Percentiles rank a stretch among this genome's conserved stretches.
Conservation (phyloP, 2,113 vertebrate genomes). For the Thinocorus orbignyianus region DNA sequence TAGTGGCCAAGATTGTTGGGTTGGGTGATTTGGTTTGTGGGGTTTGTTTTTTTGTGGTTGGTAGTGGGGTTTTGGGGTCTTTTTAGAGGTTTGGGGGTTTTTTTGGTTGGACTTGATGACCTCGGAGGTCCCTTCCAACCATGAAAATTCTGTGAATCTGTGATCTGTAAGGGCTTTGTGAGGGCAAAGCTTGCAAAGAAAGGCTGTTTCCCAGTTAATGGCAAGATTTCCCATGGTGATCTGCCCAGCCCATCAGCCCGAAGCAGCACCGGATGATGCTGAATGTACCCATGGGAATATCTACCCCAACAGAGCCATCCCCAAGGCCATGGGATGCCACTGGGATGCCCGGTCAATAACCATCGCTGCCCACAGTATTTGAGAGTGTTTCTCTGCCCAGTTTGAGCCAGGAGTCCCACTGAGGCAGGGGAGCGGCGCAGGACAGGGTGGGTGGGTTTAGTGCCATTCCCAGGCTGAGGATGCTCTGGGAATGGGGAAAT, state of each 20-base stretch:
- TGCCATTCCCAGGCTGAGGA: not conserved
- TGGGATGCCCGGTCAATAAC: not conserved
- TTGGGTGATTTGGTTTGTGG: too few relatives aligned
- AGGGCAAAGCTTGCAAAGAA: not conserved
- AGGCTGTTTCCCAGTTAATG: not conserved
- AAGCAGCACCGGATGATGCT: fast-evolving
- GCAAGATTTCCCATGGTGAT: fast-evolving
- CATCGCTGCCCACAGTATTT: not conserved
- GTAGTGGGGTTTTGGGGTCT: too few relatives aligned
- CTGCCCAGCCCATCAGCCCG: not conserved
- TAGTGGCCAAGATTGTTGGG: too few relatives aligned
- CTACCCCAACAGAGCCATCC: not conserved
- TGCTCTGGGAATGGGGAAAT: not conserved
- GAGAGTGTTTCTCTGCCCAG: not conserved
- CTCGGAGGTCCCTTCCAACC: too few relatives aligned
- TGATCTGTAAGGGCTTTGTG: fast-evolving
- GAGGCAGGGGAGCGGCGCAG: not conserved
- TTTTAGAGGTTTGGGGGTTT: too few relatives aligned
- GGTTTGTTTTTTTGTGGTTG: too few relatives aligned
- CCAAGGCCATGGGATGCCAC: not conserved
- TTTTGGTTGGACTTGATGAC: too few relatives aligned
- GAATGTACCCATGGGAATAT: not conserved
- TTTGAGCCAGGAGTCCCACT: not conserved
- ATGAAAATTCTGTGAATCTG: too few relatives aligned
- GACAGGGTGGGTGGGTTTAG: not conserved